Evolutionary conservation across 2,797 vertebrate species (phyloP).

Genomic region (Euthynnus affinis): DNA sequence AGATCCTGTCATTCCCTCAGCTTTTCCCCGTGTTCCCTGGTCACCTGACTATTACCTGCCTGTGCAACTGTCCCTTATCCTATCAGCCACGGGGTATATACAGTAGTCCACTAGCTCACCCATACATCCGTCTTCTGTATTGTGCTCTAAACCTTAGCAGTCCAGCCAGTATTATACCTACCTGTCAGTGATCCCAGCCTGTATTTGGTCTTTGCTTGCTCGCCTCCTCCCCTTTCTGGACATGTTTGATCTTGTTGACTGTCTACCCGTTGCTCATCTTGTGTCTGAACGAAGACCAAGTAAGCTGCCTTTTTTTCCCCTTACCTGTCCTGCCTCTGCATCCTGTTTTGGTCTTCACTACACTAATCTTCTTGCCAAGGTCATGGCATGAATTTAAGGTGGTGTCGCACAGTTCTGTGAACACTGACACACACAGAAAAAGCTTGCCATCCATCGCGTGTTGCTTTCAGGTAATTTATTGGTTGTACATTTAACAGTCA

Average conservation of each 20-base stretch:
- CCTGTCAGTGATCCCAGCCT: background rate
- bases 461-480: slow-evolving; percentile 11
- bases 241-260: background rate
- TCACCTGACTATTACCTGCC: background rate
- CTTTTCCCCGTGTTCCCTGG: no score
- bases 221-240: background rate
- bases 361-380: background rate
- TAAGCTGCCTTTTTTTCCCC: background rate
- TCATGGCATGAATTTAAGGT: background rate
- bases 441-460: background rate
- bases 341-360: slow-evolving; percentile 3
- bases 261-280: background rate
- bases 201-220: background rate
- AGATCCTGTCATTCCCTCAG: background rate
- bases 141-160: background rate
- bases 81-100: background rate
- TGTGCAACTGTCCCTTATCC: background rate
- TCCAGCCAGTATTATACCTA: background rate
- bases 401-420: background rate
- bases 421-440: background rate
- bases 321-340: background rate
- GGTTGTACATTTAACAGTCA: slow-evolving; percentile 31
- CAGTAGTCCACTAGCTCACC: background rate
- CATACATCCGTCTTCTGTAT: background rate
- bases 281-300: background rate